Conservation (phyloP, 1,140 invertebrate species). For the Nephila pilipes region DNA sequence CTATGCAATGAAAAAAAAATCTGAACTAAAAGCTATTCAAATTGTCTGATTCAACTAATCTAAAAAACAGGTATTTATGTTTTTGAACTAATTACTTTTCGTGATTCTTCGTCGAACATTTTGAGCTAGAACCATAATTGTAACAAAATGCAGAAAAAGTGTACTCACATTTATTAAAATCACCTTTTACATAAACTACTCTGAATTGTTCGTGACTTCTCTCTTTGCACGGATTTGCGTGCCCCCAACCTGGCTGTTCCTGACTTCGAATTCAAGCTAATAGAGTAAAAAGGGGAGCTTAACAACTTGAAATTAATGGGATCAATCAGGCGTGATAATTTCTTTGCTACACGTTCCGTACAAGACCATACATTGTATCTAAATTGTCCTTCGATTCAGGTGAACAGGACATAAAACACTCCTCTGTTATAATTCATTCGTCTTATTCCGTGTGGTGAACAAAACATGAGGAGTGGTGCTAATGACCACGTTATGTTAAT, state of each 20-base stretch:
- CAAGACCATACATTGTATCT: constrained; percentile 10
- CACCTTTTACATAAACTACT: constrained; percentile 18
- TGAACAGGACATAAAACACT: constrained; percentile 16
- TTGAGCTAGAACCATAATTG: constrained; percentile 48
- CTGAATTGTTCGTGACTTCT: not conserved
- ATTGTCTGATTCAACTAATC: too few species aligned
- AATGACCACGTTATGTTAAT: constrained; percentile 63
- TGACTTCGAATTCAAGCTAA: constrained; percentile 39
- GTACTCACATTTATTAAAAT: constrained; percentile 61
- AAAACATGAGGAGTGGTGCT: constrained; percentile 43
- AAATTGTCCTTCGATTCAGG: constrained; percentile 46
- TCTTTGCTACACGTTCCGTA: constrained; percentile 55
- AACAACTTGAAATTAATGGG: constrained; percentile 69
- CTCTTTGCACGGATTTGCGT: constrained; percentile 40
- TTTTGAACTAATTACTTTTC: not conserved
- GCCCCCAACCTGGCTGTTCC: constrained; percentile 8
- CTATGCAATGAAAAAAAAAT: too few species aligned
- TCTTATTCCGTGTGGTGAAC: constrained; percentile 61
- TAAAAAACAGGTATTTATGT: too few species aligned
- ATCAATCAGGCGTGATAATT: constrained; percentile 72
- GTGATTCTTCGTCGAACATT: constrained; percentile 28
- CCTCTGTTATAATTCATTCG: constrained; percentile 37
- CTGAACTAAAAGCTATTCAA: too few species aligned
- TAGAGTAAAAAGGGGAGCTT: constrained; percentile 59
- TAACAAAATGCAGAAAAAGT: constrained; percentile 23